Conservation (phyloP, 2,113 vertebrate species). For the Athene noctua region DNA sequence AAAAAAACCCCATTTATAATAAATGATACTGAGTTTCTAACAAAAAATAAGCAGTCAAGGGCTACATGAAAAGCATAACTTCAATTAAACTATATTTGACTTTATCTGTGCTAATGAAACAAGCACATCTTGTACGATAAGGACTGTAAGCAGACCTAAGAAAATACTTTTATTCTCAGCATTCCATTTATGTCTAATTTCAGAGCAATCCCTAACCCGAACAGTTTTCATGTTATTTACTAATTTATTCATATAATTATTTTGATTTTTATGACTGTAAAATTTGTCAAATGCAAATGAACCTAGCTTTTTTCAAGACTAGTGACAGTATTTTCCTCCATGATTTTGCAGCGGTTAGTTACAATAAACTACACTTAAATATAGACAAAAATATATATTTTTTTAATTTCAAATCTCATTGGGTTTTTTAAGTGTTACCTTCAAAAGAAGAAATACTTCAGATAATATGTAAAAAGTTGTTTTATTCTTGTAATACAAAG, state of each 20-base stretch:
- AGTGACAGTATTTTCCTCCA: neutral
- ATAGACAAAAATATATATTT: neutral
- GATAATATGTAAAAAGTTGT: neutral
- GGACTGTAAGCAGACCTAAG: neutral
- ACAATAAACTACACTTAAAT: neutral
- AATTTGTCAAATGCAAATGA: neutral
- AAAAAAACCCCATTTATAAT: neutral
- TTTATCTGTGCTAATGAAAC: neutral
- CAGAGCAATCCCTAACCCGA: neutral
- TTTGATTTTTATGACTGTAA: neutral
- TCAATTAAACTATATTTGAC: neutral
- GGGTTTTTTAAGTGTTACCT: neutral
- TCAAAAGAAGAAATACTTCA: neutral
- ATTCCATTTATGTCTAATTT: neutral
- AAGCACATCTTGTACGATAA: neutral
- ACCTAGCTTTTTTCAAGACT: neutral
- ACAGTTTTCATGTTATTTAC: neutral
- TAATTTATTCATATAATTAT: neutral
- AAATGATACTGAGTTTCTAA: neutral
- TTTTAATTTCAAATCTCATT: neutral
- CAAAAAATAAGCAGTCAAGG: neutral
- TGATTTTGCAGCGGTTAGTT: neutral
- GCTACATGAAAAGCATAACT: neutral
- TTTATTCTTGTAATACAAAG: neutral
- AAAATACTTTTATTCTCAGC: neutral